Evolutionary conservation across 2,797 vertebrate species (phyloP), one percentile per base, ranked within the genome.

Genomic region (Trichosurus vulpecula): DNA sequence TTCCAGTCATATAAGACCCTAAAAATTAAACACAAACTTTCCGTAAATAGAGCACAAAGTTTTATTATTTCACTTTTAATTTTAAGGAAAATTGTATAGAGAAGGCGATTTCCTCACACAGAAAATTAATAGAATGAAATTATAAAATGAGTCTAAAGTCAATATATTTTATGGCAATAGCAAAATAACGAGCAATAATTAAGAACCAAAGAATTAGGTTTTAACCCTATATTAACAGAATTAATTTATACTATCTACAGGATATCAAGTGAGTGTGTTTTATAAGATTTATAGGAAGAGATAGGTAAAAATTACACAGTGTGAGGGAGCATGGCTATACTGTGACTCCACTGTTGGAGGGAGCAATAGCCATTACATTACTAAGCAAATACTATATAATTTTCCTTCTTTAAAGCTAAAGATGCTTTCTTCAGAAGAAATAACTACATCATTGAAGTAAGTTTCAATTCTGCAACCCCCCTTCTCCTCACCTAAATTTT

Each of bases 1-100:
- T 99, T 99, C 99, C 99, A 99, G 98, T 99, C 99, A 66, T 99
- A 99, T 92, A 99, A 98, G 97, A 99, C 98, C 94, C 99, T 99
- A 91, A 95, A 96, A 97, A 74, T 96, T 92, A 95, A 96, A 31
- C 41, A 92, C 2, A 29, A 94, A 92, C 93, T 91, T 89, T 56
- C 91, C 22, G 93, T 66, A 94, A 93, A 95, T 54, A 97, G 95
- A 93, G n/a, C 13, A 95, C 91, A 13, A 57, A 92, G 93, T 87
- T 29, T 94, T 93, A 93, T 22, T 92, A 14, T 6, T 81, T 81
- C 96, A 93, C 30, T 92, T 52, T 93, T 66, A 97, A 95, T 52
- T 95, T 41, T 30, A 87, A 0, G 52, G 25, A 58, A 95, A 90
- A 94, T 47, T 92, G 95, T 81, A 94, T 93, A 22, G 12, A 66